These are phyloP conservation scores for Trachythela sp. DNA, from an alignment of 64 coral and sea anemone genomes.

Conservation along the genomic window DNA sequence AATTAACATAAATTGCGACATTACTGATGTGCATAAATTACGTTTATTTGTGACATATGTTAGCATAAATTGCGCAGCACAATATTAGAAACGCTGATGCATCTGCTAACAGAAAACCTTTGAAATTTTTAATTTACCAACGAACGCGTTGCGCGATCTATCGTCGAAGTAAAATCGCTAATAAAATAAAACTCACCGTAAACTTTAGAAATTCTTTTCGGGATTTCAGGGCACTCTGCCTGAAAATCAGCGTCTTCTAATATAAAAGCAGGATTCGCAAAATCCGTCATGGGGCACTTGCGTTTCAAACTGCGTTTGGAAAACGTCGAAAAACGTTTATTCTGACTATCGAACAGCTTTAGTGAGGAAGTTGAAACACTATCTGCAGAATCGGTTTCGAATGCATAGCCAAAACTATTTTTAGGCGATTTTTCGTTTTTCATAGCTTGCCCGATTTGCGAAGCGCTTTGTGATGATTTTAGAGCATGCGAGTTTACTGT, in stretches of 20 bases:
- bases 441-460: background rate
- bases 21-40: too few species aligned
- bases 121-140: too few species aligned
- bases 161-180: too few species aligned
- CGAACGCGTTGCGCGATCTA: too few species aligned
- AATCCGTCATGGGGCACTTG: background rate
- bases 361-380: background rate
- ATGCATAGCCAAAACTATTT: background rate
- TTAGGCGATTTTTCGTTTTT: background rate
- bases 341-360: background rate
- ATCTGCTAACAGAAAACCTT: background rate
- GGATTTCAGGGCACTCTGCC: background rate
- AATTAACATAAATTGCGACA: too few species aligned
- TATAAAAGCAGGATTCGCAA: background rate
- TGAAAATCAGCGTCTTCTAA: background rate
- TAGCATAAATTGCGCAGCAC: background rate
- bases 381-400: background rate
- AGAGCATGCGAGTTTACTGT: background rate
- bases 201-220: background rate
- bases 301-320: background rate
- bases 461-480: background rate
- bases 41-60: background rate
- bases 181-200: conserved; percentile 11
- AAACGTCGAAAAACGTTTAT: background rate
- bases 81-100: background rate